Evolutionary conservation across 2,797 vertebrate species (phyloP), one percentile per base, ranked within the genome.

Genomic region (Sebastes ruberrimus): DNA sequence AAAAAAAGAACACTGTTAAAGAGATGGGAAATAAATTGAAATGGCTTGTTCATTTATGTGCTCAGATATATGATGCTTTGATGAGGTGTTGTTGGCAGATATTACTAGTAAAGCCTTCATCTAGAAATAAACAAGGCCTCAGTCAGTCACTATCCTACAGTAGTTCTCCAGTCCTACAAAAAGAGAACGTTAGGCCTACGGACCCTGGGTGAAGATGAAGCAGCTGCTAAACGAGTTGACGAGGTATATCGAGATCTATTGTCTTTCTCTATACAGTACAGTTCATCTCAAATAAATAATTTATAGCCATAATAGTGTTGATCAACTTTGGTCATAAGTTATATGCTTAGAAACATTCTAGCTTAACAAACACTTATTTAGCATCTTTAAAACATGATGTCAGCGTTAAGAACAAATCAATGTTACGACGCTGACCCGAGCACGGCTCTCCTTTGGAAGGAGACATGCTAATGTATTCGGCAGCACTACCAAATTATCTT

Each of bases 321-420:
- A 94, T 95, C 93, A 95, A 94, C 94, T 95, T 95, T 95, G 94
- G 94, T 95, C 94, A 95, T 94, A 94, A 93, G 92, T 94, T 94
- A 95, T 93, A 95, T 94, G 93, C 92, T 94, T 95, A 93, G 93
- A 94, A 95, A 95, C 93, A 94, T 93, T 95, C 94, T 94, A 95
- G 92, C 94, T 94, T 94, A 91, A 92, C 91, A 92, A 94, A 94
- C 93, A 94, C 92, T 90, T 91, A 93, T 92, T 92, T 92, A 94
- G 91, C 92, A 93, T 94, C 89, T 93, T 93, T 90, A 87, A 92
- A 91, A 93, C 84, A 80, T 61, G 62, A 87, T 73, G 87, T 89
- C 88, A 84, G 91, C 92, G 77, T 86, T 74, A 78, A 84, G 84
- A 91, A 91, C 85, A 85, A 74, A 63, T 73, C 27, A 76, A 86